These are phyloP conservation scores for Acronicta psi DNA, from an alignment of 2,888 invertebrate species.

Conservation along the genomic window DNA sequence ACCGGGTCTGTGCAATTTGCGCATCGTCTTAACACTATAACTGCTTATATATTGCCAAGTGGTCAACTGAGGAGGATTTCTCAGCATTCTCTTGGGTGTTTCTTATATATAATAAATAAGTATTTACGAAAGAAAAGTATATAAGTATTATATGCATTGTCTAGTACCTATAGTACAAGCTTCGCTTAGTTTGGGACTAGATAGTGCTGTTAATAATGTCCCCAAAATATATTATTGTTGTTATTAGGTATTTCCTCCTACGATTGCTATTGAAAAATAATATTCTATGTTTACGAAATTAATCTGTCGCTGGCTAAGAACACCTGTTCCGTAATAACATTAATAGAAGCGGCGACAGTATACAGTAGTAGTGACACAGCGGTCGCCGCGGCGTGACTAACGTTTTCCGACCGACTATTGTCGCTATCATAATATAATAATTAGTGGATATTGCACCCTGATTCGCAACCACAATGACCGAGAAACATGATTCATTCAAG, in stretches of 20 bases:
- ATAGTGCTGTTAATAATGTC: too few relatives aligned
- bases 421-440: conserved; percentile 65
- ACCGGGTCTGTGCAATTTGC: conserved; percentile 17
- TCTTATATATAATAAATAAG: too few relatives aligned
- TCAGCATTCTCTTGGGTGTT: too few relatives aligned
- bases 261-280: conserved; percentile 30
- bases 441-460: conserved; percentile 75
- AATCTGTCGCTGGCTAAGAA: conserved; percentile 40
- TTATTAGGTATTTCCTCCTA: conserved; percentile 1
- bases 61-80: conserved; percentile 2
- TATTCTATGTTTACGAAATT: conserved; percentile 39
- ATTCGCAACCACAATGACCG: conserved; percentile 66
- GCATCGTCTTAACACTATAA: conserved; percentile 9
- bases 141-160: too few relatives aligned
- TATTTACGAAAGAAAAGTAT: too few relatives aligned
- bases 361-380: conserved; percentile 56
- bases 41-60: too few relatives aligned
- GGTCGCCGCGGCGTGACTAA: conserved; percentile 61
- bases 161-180: too few relatives aligned
- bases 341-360: conserved; percentile 58
- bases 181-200: too few relatives aligned
- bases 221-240: too few relatives aligned
- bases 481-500: conserved; percentile 62
- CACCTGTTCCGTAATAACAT: conserved; percentile 62
- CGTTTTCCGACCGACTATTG: conserved; percentile 64